Evolutionary conservation across 2,888 invertebrate species (phyloP).

Genomic region (Liposcelis brunnea): DNA sequence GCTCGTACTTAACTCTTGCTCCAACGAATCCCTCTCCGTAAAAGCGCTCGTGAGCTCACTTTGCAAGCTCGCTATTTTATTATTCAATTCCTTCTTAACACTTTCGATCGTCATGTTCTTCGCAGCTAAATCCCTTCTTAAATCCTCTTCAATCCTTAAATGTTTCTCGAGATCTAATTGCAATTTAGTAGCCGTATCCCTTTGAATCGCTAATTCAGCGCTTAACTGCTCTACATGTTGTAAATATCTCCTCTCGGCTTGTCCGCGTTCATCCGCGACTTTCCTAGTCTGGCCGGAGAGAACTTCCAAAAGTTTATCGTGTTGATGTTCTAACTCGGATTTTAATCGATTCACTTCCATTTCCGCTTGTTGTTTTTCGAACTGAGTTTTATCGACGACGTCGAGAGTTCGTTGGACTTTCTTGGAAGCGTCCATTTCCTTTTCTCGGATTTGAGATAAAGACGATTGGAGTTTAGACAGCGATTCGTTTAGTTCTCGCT

Average conservation of each 20-base stretch:
- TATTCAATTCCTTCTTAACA: constrained; percentile 59
- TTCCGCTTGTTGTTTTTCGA: constrained; percentile 54
- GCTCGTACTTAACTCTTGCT: constrained; percentile 59
- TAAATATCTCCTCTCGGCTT: constrained; percentile 53
- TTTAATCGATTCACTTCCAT: constrained; percentile 53
- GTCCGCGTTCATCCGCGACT: constrained; percentile 44
- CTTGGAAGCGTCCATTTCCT: constrained; percentile 39
- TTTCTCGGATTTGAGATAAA: constrained; percentile 43
- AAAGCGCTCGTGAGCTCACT: constrained; percentile 58
- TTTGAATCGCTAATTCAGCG: constrained; percentile 59
- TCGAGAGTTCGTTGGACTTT: constrained; percentile 51
- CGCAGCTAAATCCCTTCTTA: constrained; percentile 58
- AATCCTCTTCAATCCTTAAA: constrained; percentile 54
- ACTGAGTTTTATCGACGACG: constrained; percentile 55
- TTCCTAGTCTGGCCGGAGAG: constrained; percentile 47
- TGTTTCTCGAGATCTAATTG: constrained; percentile 64
- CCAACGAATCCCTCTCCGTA: constrained; percentile 60
- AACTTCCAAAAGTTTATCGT: constrained; percentile 53
- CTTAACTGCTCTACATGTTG: constrained; percentile 63
- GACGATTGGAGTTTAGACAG: constrained; percentile 47
- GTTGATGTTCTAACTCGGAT: constrained; percentile 61
- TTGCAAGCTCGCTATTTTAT: constrained; percentile 56
- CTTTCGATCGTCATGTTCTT: constrained; percentile 61
- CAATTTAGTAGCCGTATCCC: constrained; percentile 59
- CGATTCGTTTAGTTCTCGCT: constrained; percentile 46